Evolutionary conservation across 2,797 vertebrate genomes (phyloP).

Genomic region (Eurystomus glaucurus): DNA sequence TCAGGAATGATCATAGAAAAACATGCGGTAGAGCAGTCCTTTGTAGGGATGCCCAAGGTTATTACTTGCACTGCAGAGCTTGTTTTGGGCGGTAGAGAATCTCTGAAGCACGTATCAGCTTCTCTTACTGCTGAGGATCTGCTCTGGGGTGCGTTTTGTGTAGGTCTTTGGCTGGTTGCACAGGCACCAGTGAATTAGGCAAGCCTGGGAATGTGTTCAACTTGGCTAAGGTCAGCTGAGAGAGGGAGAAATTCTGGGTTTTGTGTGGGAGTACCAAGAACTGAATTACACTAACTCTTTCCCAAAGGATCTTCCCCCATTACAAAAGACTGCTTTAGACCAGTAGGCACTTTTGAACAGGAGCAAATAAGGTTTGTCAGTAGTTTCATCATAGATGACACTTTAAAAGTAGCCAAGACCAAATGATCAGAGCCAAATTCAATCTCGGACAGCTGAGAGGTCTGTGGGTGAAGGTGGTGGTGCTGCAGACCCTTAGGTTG

Average conservation of each 20-base stretch:
- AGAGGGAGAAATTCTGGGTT: neutral
- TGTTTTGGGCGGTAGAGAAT: neutral
- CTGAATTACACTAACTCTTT: neutral
- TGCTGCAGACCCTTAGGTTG: neutral
- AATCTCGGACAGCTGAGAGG: neutral
- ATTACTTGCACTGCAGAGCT: neutral
- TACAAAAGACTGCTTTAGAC: neutral
- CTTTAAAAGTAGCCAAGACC: neutral
- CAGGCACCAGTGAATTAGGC: neutral
- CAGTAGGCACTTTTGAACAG: neutral
- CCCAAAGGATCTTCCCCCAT: neutral
- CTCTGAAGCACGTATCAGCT: neutral
- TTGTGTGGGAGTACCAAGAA: neutral
- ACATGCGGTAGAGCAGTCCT: neutral
- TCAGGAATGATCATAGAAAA: neutral
- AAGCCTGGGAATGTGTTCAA: neutral
- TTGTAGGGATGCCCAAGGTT: rapidly evolving
- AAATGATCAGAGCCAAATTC: neutral
- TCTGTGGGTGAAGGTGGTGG: neutral
- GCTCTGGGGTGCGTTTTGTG: neutral
- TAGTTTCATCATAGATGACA: neutral
- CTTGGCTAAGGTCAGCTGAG: neutral
- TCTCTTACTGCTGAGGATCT: neutral
- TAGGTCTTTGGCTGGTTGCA: neutral
- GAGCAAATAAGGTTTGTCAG: neutral